These are phyloP conservation scores for Nibea coibor DNA, from an alignment of 2,113 vertebrate genomes.

Conservation along the genomic window DNA sequence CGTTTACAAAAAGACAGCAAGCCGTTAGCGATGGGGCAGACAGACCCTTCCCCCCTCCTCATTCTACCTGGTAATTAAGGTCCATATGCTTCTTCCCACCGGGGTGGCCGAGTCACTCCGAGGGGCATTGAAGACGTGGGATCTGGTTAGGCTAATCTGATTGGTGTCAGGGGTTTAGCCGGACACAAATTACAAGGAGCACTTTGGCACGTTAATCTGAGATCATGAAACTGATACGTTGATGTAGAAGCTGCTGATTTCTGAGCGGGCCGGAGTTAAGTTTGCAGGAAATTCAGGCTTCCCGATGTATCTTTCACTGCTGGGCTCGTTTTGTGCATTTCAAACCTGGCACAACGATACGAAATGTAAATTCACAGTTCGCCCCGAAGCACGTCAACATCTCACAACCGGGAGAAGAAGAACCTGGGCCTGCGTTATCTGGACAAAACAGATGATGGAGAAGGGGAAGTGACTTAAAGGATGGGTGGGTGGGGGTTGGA, in stretches of 20 bases:
- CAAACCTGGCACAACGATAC: too few relatives aligned
- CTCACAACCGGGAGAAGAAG: background rate
- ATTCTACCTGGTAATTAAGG: conserved; percentile 61
- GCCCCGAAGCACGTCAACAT: background rate
- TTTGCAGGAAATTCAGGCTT: background rate
- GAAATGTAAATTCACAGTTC: background rate
- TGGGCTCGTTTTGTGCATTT: too few relatives aligned
- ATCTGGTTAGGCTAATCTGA: conserved; percentile 25
- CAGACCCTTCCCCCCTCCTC: background rate
- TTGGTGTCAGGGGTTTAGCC: conserved; percentile 11
- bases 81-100: conserved; percentile 63
- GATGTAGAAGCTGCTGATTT: background rate
- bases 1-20: conserved; percentile 21
- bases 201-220: conserved; percentile 21
- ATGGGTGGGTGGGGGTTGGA: background rate
- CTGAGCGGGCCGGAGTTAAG: background rate
- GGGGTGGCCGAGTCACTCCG: conserved; percentile 33
- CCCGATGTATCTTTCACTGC: too few relatives aligned
- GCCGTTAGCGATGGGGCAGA: conserved; percentile 30
- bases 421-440: background rate
- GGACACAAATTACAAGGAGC: conserved; percentile 4
- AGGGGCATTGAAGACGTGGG: conserved; percentile 1
- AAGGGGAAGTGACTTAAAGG: conserved; percentile 51
- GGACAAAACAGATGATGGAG: conserved; percentile 30
- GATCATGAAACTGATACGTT: background rate